Evolutionary conservation across 2,113 vertebrate species (phyloP).

Genomic region (Mesitornis unicolor): DNA sequence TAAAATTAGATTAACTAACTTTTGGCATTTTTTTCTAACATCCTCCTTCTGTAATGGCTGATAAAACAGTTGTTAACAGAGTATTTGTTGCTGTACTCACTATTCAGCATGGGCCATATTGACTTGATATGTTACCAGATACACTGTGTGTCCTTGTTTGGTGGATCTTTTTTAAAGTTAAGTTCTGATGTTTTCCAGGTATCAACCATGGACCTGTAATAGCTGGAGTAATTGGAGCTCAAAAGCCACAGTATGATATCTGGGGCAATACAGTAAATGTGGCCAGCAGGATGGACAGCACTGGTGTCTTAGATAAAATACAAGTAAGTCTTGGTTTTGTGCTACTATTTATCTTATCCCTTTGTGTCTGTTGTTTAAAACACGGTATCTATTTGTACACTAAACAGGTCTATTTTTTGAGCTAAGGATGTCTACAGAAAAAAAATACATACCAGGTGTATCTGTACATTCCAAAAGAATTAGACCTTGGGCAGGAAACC

Average conservation of each 20-base stretch:
- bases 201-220: slow-evolving; percentile 97
- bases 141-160: background rate
- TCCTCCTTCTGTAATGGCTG: background rate
- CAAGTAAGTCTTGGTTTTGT: slow-evolving; percentile 76
- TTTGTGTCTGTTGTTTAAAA: background rate
- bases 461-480: background rate
- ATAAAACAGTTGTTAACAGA: background rate
- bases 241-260: slow-evolving; percentile 98
- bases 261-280: slow-evolving; percentile 99
- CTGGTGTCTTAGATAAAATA: slow-evolving; percentile 94
- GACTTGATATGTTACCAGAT: background rate
- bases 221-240: slow-evolving; percentile 95
- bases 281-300: slow-evolving; percentile 97
- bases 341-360: background rate
- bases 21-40: background rate
- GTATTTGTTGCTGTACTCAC: background rate
- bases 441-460: background rate
- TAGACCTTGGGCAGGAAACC: background rate
- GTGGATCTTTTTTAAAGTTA: background rate
- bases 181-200: slow-evolving; percentile 70
- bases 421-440: background rate
- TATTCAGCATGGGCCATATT: background rate
- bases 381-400: background rate
- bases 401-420: background rate
- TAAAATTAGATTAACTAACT: background rate